Evolutionary conservation across 2,888 invertebrate genomes (phyloP), one percentile per base, ranked within the genome.

Genomic region (Augiades crinisus): DNA sequence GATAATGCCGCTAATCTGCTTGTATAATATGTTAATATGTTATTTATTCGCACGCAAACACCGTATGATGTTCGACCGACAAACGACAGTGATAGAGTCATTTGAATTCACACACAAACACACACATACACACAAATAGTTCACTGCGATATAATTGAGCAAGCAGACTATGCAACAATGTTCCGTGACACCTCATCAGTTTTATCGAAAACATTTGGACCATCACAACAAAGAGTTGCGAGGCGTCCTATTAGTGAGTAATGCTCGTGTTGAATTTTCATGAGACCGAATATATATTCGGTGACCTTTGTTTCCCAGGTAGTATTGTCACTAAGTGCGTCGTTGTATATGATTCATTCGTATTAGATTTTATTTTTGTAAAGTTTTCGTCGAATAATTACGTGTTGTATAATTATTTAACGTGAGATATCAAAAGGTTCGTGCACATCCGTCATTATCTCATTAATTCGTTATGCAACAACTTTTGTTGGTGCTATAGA

Each of bases 231-330:
- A 49, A 16, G 41, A 50, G 13, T 44, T 37, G 33, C 31, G 21
- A 12, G 6, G 13, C 64, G 53, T 51, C 54, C 54, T 27, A 27
- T 27, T 27, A 27, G 27, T 81, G 82, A 81, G 72, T 81, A 80
- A 80, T 64, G 58, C 71, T 44, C 43, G 41, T 54, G 65, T 72
- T 74, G 61, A 75, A 78, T 73, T 82, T 81, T 80, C 78, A 84
- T 78, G 72, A 68, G 53, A 65, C 66, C 65, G 64, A 68, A 72
- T 74, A 78, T 78, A 78, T 77, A 73, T 75, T 68, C 73, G 64
- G 66, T 80, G 77, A 84, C 81, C 83, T 80, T 78, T 81, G 78
- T 72, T 70, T 70, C 61, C 68, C 70, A 71, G 61, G 41, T 64
- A 57, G 65, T 58, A 77, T 82, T 83, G 78, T 79, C 65, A 72